Conservation (phyloP, 2,888 invertebrate genomes). For the Eupsilia transversa region DNA sequence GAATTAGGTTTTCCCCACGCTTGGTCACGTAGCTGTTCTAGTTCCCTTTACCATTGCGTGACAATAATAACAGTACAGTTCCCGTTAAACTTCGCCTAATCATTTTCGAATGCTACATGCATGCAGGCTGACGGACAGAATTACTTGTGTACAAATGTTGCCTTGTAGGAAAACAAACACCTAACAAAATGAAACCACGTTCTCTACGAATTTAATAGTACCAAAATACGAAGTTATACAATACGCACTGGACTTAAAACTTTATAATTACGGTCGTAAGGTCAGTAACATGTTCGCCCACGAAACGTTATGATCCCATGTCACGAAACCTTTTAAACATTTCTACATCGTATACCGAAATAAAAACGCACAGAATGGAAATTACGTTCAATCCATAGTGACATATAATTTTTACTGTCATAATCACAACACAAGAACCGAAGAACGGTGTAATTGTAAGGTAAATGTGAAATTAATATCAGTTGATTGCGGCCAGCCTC, state of each 20-base stretch:
- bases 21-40: conserved; percentile 41
- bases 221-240: conserved; percentile 19
- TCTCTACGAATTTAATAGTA: conserved; percentile 3
- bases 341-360: conserved; percentile 51
- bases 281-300: conserved; percentile 55
- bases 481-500: conserved; percentile 54
- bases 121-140: conserved; percentile 29
- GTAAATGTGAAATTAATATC: conserved; percentile 59
- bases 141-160: conserved; percentile 24
- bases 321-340: conserved; percentile 57
- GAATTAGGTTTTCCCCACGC: conserved; percentile 48
- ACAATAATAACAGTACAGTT: conserved; percentile 45
- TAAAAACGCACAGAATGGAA: conserved; percentile 50
- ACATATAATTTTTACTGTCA: conserved; percentile 29
- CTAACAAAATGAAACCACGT: neutral
- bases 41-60: conserved; percentile 49
- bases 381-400: conserved; percentile 37
- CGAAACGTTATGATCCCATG: conserved; percentile 50
- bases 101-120: conserved; percentile 52
- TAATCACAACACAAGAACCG: conserved; percentile 16
- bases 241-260: conserved; percentile 33
- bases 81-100: conserved; percentile 52
- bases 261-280: conserved; percentile 57
- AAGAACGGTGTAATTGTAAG: conserved; percentile 34
- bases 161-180: conserved; percentile 15